A percentile compares a stretch with the other conserved stretches of the same genome.
Evolutionary conservation across 2,888 invertebrate species (phyloP).

Genomic region (Harmothoe impar): DNA sequence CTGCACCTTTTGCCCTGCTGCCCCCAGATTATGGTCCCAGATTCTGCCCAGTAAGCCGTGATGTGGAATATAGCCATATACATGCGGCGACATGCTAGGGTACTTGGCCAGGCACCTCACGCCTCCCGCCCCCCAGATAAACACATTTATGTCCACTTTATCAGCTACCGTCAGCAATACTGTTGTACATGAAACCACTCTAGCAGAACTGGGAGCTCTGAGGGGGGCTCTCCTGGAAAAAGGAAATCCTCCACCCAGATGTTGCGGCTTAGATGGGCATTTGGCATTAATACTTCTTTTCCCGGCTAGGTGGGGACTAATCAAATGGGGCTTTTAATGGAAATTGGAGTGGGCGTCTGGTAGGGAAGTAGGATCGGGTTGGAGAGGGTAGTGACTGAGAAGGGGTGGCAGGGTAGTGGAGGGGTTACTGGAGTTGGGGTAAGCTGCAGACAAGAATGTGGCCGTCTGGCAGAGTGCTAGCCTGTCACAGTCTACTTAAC

Average conservation of each 20-base stretch:
- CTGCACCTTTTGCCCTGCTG: not conserved
- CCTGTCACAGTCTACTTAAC: conserved; percentile 33
- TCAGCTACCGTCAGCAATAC: not conserved
- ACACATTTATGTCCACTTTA: conserved; percentile 23
- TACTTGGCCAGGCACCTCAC: conserved; percentile 7
- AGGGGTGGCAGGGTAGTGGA: too few species aligned
- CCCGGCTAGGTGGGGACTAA: not conserved
- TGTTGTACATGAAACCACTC: not conserved
- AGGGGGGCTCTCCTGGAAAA: too few species aligned
- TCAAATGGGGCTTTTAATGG: conserved; percentile 15
- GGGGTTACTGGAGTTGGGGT: not conserved
- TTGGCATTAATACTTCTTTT: not conserved
- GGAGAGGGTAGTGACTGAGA: not conserved
- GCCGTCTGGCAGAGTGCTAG: not conserved
- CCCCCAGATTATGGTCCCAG: too few species aligned
- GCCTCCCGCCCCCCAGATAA: not conserved
- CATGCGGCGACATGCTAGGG: not conserved
- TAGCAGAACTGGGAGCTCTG: not conserved
- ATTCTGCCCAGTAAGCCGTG: not conserved
- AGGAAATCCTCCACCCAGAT: not conserved
- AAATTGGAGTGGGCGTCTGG: not conserved
- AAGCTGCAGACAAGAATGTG: not conserved
- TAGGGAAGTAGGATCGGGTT: not conserved
- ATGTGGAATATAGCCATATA: not conserved
- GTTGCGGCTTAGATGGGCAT: not conserved